Base-by-base conservation (phyloP, 2,797 vertebrate species). In the Danio jaintianensis region DNA sequence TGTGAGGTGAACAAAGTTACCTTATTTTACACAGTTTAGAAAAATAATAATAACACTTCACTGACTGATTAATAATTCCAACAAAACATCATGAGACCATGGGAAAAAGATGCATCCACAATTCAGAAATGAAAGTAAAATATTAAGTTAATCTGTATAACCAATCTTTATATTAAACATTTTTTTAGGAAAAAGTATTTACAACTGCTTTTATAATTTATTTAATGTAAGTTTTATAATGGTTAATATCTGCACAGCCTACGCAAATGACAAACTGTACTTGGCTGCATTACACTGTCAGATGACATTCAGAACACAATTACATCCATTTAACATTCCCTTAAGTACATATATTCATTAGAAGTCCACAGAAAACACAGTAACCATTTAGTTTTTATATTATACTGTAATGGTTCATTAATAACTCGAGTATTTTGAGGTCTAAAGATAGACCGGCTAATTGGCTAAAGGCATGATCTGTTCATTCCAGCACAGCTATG, bases 381-480 rank as follows among this genome's bases (percentile, higher is more conserved):
- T 66, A 56, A 47, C 4, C 1, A 18, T 20, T 61, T 11, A 8
- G 36, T 5, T 18, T 38, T 11, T 40, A 78, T 15, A 58, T 67
- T 4, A 67, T 1, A 59, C 38, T 58, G 29, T 9, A 48, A 22
- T 50, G 5, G 6, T 69, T 40, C 16, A 48, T n/a, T 7, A 58
- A 58, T 40, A 42, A 47, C 52, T 29, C 43, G 6, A 50, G 53
- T 40, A 5, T 15, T 47, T 16, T 12, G 1, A 59, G 16, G 18
- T 69, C 56, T 48, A 68, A 42, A 71, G 15, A 79, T 45, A 53
- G 48, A 53, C 15, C 11, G 5, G 69, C 69, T 73, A 56, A 66
- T 15, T 66, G 16, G 78, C 78, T 80, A 73, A 80, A 64, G 16
- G 52, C 69, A 80, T 18, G 18, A 50, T 36, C 11, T 42, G 48